Evolutionary conservation across 2,797 vertebrate species (phyloP).

Genomic region (Sardinella longiceps): DNA sequence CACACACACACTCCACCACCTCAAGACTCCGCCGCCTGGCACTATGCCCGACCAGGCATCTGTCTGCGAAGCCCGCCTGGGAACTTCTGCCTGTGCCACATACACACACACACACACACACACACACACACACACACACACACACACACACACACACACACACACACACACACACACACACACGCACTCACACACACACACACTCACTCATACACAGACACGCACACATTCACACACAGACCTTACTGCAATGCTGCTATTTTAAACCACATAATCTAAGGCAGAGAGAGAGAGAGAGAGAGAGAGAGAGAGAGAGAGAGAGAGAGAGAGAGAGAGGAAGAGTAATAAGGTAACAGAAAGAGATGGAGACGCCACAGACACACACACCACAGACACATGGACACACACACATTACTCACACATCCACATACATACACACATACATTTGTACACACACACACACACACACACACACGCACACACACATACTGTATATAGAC

Average conservation of each 20-base stretch:
- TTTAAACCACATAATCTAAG: background rate
- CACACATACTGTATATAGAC: too few species aligned
- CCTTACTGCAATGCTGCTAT: background rate
- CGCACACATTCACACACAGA: background rate
- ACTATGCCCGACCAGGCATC: constrained; percentile 60
- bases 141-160: background rate
- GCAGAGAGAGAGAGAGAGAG: background rate
- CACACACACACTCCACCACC: constrained; percentile 71
- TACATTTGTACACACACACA: too few species aligned
- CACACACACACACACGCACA: too few species aligned
- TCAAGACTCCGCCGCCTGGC: constrained; percentile 68
- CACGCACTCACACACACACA: background rate
- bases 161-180: background rate
- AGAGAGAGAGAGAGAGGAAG: background rate
- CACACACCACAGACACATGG: too few species aligned
- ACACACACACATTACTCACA: too few species aligned
- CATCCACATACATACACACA: too few species aligned
- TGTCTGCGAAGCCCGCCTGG: constrained; percentile 57
- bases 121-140: background rate
- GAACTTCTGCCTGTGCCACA: constrained; percentile 50
- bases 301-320: background rate
- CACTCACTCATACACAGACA: too few species aligned
- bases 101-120: background rate
- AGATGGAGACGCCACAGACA: too few species aligned
- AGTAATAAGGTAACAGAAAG: too few species aligned